These are phyloP conservation scores for Anomalospiza imberbis DNA, from an alignment of 2,797 vertebrate species.

Conservation along the genomic window DNA sequence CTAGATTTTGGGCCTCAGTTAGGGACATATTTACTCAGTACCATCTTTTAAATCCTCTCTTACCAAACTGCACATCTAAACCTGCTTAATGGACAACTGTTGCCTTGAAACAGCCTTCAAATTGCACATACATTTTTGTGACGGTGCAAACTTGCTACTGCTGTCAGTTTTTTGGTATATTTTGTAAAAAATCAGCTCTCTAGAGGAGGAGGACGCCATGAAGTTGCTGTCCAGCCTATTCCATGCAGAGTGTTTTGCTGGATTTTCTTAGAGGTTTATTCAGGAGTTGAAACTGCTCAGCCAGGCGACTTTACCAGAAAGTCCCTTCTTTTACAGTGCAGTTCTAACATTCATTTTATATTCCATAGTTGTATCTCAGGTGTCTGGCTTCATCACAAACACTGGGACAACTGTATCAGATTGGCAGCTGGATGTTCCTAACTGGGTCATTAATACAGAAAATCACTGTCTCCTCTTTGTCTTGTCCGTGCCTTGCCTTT, in stretches of 20 bases:
- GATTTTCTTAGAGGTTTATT: not conserved
- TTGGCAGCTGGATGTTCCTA: not conserved
- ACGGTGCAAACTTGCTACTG: not conserved
- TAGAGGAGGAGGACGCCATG: not conserved
- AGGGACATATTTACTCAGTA: not conserved
- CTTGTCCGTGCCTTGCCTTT: not conserved
- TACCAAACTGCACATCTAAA: not conserved
- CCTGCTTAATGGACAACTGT: not conserved
- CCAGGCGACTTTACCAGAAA: not conserved
- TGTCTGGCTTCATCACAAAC: not conserved
- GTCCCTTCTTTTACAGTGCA: not conserved
- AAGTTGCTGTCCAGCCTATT: not conserved
- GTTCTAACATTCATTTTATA: rapidly evolving
- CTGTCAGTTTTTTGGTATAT: not conserved
- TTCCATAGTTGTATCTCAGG: not conserved
- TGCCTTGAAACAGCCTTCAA: not conserved
- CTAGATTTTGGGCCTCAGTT: not conserved
- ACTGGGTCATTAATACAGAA: not conserved
- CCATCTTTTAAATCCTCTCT: not conserved
- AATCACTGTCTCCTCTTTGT: not conserved
- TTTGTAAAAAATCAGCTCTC: not conserved
- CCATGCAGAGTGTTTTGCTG: not conserved
- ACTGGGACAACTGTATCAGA: not conserved
- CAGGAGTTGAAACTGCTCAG: not conserved
- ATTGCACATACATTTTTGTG: not conserved